These are phyloP conservation scores for Nesoenas mayeri DNA, from an alignment of 2,113 vertebrate species.

Conservation along the genomic window DNA sequence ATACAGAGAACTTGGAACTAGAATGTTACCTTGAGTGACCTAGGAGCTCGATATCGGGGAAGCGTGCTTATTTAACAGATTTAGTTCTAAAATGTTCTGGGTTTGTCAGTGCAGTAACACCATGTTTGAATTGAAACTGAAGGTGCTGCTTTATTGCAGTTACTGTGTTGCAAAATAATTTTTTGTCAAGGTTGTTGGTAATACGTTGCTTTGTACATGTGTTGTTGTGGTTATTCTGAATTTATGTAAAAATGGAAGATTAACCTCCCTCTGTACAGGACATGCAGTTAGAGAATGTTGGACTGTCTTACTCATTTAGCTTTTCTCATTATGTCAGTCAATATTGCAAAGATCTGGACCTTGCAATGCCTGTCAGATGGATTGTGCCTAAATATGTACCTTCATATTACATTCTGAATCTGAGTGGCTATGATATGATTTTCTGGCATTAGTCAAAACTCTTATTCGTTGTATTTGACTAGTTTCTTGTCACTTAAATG, in stretches of 20 bases:
- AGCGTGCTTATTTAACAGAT: not conserved
- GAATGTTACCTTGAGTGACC: not conserved
- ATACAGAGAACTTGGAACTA: not conserved
- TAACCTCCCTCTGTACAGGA: not conserved
- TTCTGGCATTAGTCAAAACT: not conserved
- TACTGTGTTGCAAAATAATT: not conserved
- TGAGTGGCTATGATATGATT: not conserved
- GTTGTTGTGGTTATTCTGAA: not conserved
- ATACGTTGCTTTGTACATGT: not conserved
- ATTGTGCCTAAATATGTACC: not conserved
- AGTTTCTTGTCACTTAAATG: not conserved
- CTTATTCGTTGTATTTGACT: not conserved
- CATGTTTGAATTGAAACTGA: not conserved
- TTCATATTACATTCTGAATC: not conserved
- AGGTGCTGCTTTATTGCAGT: not conserved
- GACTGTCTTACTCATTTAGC: not conserved
- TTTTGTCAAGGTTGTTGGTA: not conserved
- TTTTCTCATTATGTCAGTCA: not conserved
- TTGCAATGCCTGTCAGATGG: not conserved
- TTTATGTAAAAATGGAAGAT: not conserved
- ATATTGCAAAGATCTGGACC: not conserved
- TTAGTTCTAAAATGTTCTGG: not conserved
- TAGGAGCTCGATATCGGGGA: not conserved
- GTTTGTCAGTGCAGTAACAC: not conserved
- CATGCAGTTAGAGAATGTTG: not conserved